A percentile compares a stretch with the other conserved stretches of the same genome.
Evolutionary conservation across 2,113 vertebrate genomes (phyloP).

Genomic region (Emydura subglobosa): DNA sequence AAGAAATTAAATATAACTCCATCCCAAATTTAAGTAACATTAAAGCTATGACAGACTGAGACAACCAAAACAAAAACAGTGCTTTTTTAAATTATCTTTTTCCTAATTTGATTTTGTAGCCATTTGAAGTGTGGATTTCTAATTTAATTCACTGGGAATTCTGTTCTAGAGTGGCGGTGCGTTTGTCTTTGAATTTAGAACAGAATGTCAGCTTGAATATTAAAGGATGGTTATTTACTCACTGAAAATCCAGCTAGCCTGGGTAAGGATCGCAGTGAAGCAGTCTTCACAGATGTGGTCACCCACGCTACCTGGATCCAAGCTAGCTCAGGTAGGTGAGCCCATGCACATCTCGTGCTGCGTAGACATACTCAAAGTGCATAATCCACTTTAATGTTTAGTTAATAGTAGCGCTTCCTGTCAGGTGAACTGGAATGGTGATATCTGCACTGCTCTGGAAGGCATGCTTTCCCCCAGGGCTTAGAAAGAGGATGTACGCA

Average conservation of each 20-base stretch:
- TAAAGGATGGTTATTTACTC: neutral
- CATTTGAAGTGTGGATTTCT: fast-evolving
- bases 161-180: neutral
- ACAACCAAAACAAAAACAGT: neutral
- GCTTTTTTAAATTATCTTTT: neutral
- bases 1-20: neutral
- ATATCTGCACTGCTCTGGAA: neutral
- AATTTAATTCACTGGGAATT: neutral
- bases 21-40: neutral
- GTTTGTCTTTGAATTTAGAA: neutral
- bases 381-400: neutral
- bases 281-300: no score
- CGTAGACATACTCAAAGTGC: neutral
- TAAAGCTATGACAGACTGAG: neutral
- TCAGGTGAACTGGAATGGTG: neutral
- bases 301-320: no score
- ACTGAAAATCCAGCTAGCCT: no score
- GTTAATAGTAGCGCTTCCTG: neutral
- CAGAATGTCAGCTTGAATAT: neutral
- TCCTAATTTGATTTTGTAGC: fast-evolving
- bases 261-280: no score
- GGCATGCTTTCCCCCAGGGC: neutral
- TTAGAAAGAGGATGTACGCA: neutral
- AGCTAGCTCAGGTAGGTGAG: no score
- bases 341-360: neutral